Base-by-base conservation (phyloP, 2,797 vertebrate species). In the Peromyscus attwateri region DNA sequence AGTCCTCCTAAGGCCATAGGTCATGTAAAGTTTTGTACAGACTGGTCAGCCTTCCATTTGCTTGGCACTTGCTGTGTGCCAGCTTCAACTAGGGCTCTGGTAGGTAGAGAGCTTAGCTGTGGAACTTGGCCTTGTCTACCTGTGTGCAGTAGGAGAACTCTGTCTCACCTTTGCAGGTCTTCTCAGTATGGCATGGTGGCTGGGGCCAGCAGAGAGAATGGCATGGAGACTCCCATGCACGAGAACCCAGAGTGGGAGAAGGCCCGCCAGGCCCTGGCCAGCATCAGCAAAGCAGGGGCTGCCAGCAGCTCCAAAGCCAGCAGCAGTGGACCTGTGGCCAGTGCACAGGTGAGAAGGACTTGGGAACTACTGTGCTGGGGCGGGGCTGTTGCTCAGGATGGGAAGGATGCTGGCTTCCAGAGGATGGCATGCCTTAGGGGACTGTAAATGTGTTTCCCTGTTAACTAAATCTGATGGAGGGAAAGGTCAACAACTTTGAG, bases 171-270 rank as follows among this genome's bases (percentile, higher is more conserved):
- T 21, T 37, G 11, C 92, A 98, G 98, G 98, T 97, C 97, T 43
- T 97, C 98, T 5, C 98, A 98, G 80, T 98, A 98, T 87, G 98
- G 93, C 79, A 90, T 98, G 97, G 97, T 97, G 70, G 89, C 96
- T 1, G 97, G 97, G n/a, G 71, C 85, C 0, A 81, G 91, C 92
- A 88, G 98, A 79, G 98, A 98, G 89, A 98, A 97, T 4, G 94
- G 96, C 40, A 95, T 98, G 97, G 99, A 99, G 3, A 90, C 98
- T 1, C 99, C 99, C 77, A 99, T 99, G 96, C 99, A 99, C 1
- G 99, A 99, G 98, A 99, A 99, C 94, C 99, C 99, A 0, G 99
- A 99, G 97, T 99, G 99, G 99, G 99, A 99, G 98, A 99, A 99
- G 89, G 99, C 99, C 46, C 98, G 99, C 76, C 99, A 99, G 98